phyloP scores from a whole-genome alignment of 1,140 invertebrate genomes.

The Aleiodes sp. region DNA sequence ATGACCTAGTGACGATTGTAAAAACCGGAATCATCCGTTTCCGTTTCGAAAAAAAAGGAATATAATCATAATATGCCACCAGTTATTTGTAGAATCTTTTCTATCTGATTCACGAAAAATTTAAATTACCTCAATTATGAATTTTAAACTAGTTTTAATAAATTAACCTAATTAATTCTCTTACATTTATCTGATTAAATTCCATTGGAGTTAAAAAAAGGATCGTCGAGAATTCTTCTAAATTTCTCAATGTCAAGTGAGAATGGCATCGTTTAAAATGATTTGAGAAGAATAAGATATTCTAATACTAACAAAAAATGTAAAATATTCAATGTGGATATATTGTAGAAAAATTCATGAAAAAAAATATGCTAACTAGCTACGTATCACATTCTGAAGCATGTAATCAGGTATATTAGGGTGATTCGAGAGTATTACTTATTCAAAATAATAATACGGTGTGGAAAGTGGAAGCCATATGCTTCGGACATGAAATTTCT shows the following conservation, averaged over 20 bases:
- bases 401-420: neutral
- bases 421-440: neutral
- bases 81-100: neutral
- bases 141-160: neutral
- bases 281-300: too few relatives aligned
- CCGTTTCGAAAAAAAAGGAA: neutral
- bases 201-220: too few relatives aligned
- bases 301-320: too few relatives aligned
- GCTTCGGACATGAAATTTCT: neutral
- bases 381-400: too few relatives aligned
- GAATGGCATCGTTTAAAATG: too few relatives aligned
- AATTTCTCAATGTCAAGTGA: too few relatives aligned
- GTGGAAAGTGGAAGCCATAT: neutral
- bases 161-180: too few relatives aligned
- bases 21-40: constrained; percentile 6
- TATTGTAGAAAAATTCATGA: too few relatives aligned
- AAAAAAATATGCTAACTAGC: neutral
- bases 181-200: too few relatives aligned
- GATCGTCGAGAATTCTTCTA: too few relatives aligned
- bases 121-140: neutral
- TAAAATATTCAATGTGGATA: too few relatives aligned
- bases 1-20: constrained; percentile 5
- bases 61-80: neutral
- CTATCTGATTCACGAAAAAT: neutral
- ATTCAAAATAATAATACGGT: neutral